These are phyloP conservation scores for Thamnophis sirtalis DNA, from an alignment of 2,113 vertebrate species.

Conservation along the genomic window DNA sequence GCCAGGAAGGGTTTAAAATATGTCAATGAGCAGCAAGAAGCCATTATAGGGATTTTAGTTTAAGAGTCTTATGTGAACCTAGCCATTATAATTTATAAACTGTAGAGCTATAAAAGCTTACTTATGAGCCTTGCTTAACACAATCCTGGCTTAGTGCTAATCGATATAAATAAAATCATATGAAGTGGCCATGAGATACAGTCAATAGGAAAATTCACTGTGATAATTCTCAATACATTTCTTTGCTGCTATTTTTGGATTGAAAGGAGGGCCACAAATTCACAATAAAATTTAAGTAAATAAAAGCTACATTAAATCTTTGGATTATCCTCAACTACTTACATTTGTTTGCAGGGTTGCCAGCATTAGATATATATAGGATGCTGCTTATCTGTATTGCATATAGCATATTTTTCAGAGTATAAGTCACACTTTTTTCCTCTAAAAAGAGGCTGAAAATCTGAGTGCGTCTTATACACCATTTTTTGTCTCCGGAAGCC, in stretches of 20 bases:
- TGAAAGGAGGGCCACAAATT: neutral
- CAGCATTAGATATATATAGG: neutral
- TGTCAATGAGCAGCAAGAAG: neutral
- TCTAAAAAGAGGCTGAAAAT: too few relatives aligned
- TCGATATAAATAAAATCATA: neutral
- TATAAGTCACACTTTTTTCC: too few relatives aligned
- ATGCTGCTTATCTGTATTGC: neutral
- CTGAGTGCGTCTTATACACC: too few relatives aligned
- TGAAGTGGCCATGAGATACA: neutral
- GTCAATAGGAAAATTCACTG: neutral
- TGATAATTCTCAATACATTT: neutral
- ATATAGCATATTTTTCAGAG: neutral
- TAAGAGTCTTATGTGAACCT: neutral
- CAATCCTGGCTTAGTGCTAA: neutral
- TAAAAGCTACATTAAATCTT: neutral
- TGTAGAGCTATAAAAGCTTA: neutral
- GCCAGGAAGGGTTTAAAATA: neutral
- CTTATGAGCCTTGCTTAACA: neutral
- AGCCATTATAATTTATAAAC: neutral
- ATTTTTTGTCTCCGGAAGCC: too few relatives aligned
- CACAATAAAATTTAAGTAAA: neutral
- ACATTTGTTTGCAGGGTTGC: neutral
- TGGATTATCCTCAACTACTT: neutral
- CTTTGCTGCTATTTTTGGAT: neutral
- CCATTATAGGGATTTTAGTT: neutral